Percentiles rank a stretch among this genome's conserved stretches.
These are phyloP conservation scores for Tenualosa ilisha DNA, from an alignment of 2,797 vertebrate genomes.

Conservation along the genomic window DNA sequence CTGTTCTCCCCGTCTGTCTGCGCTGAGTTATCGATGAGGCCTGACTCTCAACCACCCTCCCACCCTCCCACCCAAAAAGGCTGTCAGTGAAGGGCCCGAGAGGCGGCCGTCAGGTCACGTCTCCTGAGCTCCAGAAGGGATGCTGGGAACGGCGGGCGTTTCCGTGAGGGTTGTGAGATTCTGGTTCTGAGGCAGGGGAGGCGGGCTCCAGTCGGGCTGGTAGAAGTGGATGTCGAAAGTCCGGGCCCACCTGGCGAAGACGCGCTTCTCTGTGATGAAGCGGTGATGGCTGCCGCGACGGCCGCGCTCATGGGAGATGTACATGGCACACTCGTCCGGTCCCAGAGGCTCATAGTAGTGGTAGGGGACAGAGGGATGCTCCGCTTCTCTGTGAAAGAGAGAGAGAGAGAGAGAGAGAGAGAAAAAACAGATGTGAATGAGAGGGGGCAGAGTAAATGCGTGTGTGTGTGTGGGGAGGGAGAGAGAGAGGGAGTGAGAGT, in stretches of 20 bases:
- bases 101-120: conserved; percentile 58
- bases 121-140: conserved; percentile 38
- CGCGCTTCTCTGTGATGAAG: conserved; percentile 96
- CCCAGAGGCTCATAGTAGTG: conserved; percentile 95
- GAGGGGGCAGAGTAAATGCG: not conserved
- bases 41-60: not conserved
- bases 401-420: not conserved
- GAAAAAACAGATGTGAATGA: not conserved
- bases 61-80: not conserved
- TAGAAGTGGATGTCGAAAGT: conserved; percentile 94
- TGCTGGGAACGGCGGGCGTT: conserved; percentile 28
- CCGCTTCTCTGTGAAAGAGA: conserved; percentile 78
- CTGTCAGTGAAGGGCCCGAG: not conserved
- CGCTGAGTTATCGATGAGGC: not conserved
- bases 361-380: conserved; percentile 89
- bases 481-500: no score
- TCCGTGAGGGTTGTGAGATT: conserved; percentile 52
- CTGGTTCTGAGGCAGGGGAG: conserved; percentile 69
- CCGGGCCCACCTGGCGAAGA: conserved; percentile 94
- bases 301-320: conserved; percentile 93
- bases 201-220: conserved; percentile 92
- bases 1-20: not conserved
- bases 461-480: no score
- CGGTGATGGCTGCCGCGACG: conserved; percentile 95
- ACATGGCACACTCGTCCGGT: conserved; percentile 95